Evolutionary conservation across 2,888 invertebrate genomes (phyloP).

Genomic region (Fabriciana adippe): DNA sequence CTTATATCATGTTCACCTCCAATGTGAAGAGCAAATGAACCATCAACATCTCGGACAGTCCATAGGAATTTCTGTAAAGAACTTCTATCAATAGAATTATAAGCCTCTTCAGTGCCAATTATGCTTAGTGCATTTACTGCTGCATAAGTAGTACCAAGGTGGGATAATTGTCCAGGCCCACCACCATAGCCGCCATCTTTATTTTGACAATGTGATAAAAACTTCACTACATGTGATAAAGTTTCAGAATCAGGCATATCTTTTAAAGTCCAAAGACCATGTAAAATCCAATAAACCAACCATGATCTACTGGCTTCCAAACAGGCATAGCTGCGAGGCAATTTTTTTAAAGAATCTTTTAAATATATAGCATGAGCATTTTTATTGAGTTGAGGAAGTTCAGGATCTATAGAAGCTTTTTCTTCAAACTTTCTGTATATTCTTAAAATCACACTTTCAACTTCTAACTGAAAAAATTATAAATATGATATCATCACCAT

Average conservation of each 20-base stretch:
- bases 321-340: slow-evolving; percentile 89
- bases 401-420: slow-evolving; percentile 72
- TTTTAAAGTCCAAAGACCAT: slow-evolving; percentile 89
- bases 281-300: slow-evolving; percentile 98
- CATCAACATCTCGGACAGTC: slow-evolving; percentile 89
- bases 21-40: slow-evolving; percentile 95
- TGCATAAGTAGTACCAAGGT: slow-evolving; percentile 98
- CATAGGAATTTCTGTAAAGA: slow-evolving; percentile 89
- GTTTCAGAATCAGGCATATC: slow-evolving; percentile 73
- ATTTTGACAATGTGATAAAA: slow-evolving; percentile 86
- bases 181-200: slow-evolving; percentile 95
- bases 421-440: slow-evolving; percentile 70
- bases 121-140: slow-evolving; percentile 96
- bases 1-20: slow-evolving; percentile 97
- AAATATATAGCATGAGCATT: slow-evolving; percentile 85
- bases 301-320: slow-evolving; percentile 98
- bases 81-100: slow-evolving; percentile 91
- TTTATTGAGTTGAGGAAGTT: slow-evolving; percentile 83
- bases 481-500: slow-evolving; percentile 12
- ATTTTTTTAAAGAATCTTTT: slow-evolving; percentile 84
- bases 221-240: slow-evolving; percentile 65
- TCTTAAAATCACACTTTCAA: slow-evolving; percentile 65
- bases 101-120: slow-evolving; percentile 93
- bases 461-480: slow-evolving; percentile 58
- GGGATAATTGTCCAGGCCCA: slow-evolving; percentile 95